A percentile compares a stretch with the other conserved stretches of the same genome.
Evolutionary conservation across 2,797 vertebrate genomes (phyloP).

Genomic region (Chloroceryle inda): DNA sequence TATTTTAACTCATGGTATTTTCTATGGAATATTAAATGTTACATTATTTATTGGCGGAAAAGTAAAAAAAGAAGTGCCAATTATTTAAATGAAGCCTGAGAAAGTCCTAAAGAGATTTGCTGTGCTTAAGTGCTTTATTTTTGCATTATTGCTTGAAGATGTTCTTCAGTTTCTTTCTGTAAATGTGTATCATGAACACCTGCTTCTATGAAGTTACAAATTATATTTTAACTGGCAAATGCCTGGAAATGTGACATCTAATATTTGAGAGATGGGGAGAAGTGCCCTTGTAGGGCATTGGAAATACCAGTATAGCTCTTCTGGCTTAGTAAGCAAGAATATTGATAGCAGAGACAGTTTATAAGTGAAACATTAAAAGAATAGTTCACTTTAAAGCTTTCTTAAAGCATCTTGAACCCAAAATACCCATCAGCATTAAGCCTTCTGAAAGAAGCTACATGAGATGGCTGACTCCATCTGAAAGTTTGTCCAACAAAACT

Average conservation of each 20-base stretch:
- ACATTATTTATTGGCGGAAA: slow-evolving; percentile 48
- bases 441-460: background rate
- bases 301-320: background rate
- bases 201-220: background rate
- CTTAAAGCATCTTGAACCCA: background rate
- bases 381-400: background rate
- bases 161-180: background rate
- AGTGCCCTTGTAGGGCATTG: background rate
- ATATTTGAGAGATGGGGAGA: accelerated
- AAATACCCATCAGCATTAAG: background rate
- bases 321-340: background rate
- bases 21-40: slow-evolving; percentile 68
- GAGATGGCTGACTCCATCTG: accelerated
- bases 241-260: background rate
- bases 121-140: background rate
- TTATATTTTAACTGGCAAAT: background rate
- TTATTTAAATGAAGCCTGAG: slow-evolving; percentile 34
- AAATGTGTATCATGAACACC: background rate
- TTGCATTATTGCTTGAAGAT: background rate
- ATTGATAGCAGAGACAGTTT: background rate
- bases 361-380: background rate
- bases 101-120: slow-evolving; percentile 18
- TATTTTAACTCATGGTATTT: slow-evolving; percentile 51
- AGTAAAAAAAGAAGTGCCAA: background rate
- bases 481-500: background rate